Base-by-base conservation (phyloP, 2,888 invertebrate genomes). In the Drosophila suboccidentalis region DNA sequence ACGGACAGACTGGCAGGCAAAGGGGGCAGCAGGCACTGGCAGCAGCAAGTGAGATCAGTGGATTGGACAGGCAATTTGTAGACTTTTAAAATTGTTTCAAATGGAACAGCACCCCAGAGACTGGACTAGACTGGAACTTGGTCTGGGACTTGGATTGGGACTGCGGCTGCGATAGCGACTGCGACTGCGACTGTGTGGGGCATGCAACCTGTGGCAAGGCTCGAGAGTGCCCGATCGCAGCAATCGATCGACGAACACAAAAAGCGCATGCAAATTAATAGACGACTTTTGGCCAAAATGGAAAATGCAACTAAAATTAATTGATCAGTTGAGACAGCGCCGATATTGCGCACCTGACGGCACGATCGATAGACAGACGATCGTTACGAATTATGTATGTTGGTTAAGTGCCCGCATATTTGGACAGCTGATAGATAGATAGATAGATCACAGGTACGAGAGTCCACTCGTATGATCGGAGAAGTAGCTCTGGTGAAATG, bases 31-130 rank as follows among this genome's bases (percentile, higher is more conserved):
- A n/a, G 50, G 32, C 51, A 47, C 47, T 39, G 59, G 39, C 36
- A 65, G 39, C 36, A 65, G 41, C 53, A 55, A 44, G 55, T 55
- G 44, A 55, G 77, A 77, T 77, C 68, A 60, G 74, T 77, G 70
- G 65, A 70, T 74, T 84, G 79, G 89, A 80, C 90, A 86, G 90
- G 86, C 86, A 86, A 89, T 87, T 86, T 86, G 90, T 86, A 85
- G 86, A 78, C 86, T 88, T 84, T 89, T 80, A 82, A 86, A 87
- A 87, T 78, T 71, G 70, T 71, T 87, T 79, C 73, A 89, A 88
- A 84, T 82, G 75, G 66, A 75, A 68, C 67, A 78, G 55, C 58
- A 51, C 43, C 32, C 9, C 29, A 36, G 22, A 58, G 67, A 63
- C 67, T 73, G 61, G 65, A 63, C 64, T 64, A 67, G 64, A 66